These are phyloP conservation scores for Aphodius granarius DNA, from an alignment of 2,888 invertebrate genomes.

Conservation along the genomic window DNA sequence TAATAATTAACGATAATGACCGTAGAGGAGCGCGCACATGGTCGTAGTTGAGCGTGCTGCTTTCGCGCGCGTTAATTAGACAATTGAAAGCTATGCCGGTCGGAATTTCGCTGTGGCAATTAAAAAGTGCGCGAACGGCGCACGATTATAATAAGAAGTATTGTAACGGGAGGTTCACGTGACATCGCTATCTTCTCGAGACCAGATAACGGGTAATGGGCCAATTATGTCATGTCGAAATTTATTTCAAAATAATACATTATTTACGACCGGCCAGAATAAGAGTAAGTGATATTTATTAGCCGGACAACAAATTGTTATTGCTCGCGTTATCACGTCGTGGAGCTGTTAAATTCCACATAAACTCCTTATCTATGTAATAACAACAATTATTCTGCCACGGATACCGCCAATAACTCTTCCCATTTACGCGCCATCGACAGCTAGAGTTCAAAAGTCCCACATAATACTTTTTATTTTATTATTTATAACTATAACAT, in stretches of 20 bases:
- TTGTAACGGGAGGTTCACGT: neutral
- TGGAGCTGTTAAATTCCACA: neutral
- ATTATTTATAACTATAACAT: neutral
- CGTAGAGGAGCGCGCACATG: neutral
- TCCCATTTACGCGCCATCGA: neutral
- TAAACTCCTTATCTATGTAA: neutral
- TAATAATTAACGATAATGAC: neutral
- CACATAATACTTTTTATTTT: neutral
- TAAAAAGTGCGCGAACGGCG: neutral
- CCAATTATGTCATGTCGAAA: slow-evolving; percentile 14
- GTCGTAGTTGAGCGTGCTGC: neutral
- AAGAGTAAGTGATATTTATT: neutral
- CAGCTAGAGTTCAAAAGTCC: neutral
- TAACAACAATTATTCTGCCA: neutral
- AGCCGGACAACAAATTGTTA: slow-evolving; percentile 8
- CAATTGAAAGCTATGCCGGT: neutral
- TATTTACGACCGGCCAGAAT: slow-evolving; percentile 11
- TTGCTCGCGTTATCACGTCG: slow-evolving; percentile 7
- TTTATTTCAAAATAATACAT: slow-evolving; percentile 13
- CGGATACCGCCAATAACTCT: neutral
- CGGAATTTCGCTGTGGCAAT: neutral
- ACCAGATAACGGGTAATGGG: neutral
- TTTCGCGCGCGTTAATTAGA: neutral
- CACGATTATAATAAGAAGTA: neutral
- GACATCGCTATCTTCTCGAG: neutral